Conservation (phyloP, 2,113 vertebrate genomes). For the Nipponia nippon region DNA sequence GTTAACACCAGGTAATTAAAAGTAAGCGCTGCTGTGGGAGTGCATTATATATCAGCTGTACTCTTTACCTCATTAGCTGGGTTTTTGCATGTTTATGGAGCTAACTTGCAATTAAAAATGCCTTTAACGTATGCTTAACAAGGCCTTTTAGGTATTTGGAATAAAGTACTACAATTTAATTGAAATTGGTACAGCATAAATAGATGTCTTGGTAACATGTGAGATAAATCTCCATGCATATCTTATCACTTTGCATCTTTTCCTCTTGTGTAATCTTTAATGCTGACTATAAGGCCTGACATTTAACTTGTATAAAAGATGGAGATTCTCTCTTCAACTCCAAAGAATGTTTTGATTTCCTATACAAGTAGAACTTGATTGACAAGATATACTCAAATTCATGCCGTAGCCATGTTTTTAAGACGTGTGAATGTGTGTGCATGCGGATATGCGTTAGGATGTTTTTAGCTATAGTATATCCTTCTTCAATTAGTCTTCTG, state of each 20-base stretch:
- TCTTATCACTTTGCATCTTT: slow-evolving; percentile 33
- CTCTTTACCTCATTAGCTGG: slow-evolving; percentile 79
- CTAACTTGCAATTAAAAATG: slow-evolving; percentile 78
- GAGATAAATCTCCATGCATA: slow-evolving; percentile 47
- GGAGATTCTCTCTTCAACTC: neutral
- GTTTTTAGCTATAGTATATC: neutral
- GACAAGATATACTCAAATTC: neutral
- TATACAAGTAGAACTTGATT: neutral
- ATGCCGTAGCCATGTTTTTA: neutral
- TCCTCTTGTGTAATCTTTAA: neutral
- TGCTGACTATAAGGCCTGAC: neutral
- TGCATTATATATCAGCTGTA: slow-evolving; percentile 76
- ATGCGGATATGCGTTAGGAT: neutral
- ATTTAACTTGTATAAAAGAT: neutral
- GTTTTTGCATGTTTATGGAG: slow-evolving; percentile 78
- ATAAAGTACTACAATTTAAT: slow-evolving; percentile 70
- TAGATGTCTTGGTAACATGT: slow-evolving; percentile 26
- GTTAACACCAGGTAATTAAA: slow-evolving; percentile 83
- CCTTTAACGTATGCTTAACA: slow-evolving; percentile 73
- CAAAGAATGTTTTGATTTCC: neutral
- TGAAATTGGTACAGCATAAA: slow-evolving; percentile 68
- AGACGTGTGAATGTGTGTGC: neutral
- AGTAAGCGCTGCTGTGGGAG: slow-evolving; percentile 81
- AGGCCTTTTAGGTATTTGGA: slow-evolving; percentile 72
- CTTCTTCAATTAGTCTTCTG: neutral